Conservation (phyloP, 2,113 vertebrate species). For the Salvelinus fontinalis region DNA sequence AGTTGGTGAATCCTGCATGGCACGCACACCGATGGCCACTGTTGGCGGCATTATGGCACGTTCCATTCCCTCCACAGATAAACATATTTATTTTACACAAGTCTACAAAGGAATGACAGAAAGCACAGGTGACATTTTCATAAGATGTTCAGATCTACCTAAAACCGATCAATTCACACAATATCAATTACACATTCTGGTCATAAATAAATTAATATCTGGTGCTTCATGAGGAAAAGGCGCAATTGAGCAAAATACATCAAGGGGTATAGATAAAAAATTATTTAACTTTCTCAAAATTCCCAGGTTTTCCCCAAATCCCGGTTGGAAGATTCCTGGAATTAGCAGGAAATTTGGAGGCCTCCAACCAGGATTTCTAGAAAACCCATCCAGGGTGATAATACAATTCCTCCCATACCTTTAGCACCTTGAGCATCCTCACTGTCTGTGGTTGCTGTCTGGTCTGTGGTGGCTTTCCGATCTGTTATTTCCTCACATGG, state of each 20-base stretch:
- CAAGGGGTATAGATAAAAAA: no score
- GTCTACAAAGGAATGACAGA: slow-evolving; percentile 46
- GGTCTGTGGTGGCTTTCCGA: no score
- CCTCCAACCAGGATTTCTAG: background rate
- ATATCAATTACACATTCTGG: no score
- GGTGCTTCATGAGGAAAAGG: no score
- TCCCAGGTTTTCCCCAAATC: no score
- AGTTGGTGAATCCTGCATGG: slow-evolving; percentile 58
- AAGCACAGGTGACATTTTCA: background rate
- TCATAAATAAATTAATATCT: no score
- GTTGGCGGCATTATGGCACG: slow-evolving; percentile 37
- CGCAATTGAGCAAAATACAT: no score
- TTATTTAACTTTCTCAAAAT: no score
- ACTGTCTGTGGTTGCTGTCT: background rate
- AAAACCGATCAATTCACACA: no score
- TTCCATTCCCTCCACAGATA: slow-evolving; percentile 59
- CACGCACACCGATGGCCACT: slow-evolving; percentile 60
- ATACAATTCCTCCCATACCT: no score
- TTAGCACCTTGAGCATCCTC: background rate
- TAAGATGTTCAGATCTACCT: no score
- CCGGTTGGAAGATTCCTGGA: background rate
- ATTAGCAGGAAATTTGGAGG: background rate
- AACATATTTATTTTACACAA: slow-evolving; percentile 45
- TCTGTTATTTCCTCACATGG: slow-evolving; percentile 34
- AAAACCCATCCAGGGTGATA: background rate